A percentile compares a stretch with the other conserved stretches of the same genome.
Evolutionary conservation across 2,888 invertebrate species (phyloP).

Genomic region (Allolobophora icterica): DNA sequence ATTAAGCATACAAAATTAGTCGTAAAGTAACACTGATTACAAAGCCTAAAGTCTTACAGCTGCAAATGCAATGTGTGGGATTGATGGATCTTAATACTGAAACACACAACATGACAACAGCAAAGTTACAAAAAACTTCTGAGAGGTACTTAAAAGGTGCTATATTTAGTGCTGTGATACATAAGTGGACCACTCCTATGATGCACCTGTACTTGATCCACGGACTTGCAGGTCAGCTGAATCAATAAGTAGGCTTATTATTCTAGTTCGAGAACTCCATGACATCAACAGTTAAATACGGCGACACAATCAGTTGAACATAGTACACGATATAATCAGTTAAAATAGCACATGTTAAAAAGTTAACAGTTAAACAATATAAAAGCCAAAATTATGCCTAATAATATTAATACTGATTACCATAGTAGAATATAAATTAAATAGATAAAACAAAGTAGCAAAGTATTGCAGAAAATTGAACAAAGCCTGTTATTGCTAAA

Average conservation of each 20-base stretch:
- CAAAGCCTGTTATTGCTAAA: neutral
- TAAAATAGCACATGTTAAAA: constrained; percentile 8
- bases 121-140: too few species aligned
- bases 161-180: too few species aligned
- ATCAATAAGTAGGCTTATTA: neutral
- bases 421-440: neutral
- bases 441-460: constrained; percentile 9
- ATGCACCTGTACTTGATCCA: too few species aligned
- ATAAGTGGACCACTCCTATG: too few species aligned
- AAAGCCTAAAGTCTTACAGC: too few species aligned
- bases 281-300: neutral
- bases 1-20: too few species aligned
- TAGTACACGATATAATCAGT: neutral
- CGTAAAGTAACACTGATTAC: too few species aligned
- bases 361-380: neutral
- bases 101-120: too few species aligned
- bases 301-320: neutral
- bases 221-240: neutral
- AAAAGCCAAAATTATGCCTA: neutral
- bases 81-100: too few species aligned
- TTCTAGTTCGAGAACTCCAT: neutral
- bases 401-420: neutral
- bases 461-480: neutral
- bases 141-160: too few species aligned
- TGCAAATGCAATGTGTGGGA: too few species aligned